Base-by-base conservation (phyloP, 2,113 vertebrate species). In the Charina bottae region DNA sequence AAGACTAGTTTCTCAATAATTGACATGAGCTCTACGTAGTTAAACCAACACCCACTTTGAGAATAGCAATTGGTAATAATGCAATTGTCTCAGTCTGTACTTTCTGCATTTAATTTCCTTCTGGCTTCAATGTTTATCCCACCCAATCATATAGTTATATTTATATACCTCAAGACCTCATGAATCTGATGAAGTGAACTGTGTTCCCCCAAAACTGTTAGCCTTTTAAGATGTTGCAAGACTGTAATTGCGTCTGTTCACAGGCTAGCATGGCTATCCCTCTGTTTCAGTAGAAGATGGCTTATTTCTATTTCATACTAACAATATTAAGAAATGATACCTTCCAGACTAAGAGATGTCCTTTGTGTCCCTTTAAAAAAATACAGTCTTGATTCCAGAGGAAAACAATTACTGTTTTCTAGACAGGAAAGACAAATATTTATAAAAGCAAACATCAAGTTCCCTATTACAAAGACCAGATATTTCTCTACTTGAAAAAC, bases 371-470 rank as follows among this genome's bases (percentile, higher is more conserved):
- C 9, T 54, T 54, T 12, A n/a, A 15, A 85, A 86, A 7, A 17
- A 68, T 55, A 28, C 59, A 54, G 46, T 68, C 62, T 54, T 53
- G 62, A 72, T 68, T 89, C 88, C 62, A 89, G 28, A 68, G 19
- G 28, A 21, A 72, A 89, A 55, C 19, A 54, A 72, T 72, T 46
- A 33, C 62, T 89, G 49, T 24, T 89, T 89, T 89, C 26, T 13
- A 72, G 62, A 89, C 62, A 89, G 62, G 53, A 72, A 89, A 72
- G 62, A 23, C 28, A 89, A 89, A 89, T 89, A 89, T 89, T 89
- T 89, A 89, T 72, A 89, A 72, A 72, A 72, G 49, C 4, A 55
- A 72, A 53, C 49, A 55, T 89, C 13, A 55, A 54, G 28, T 89
- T 89, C 49, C 53, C 62, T 33, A 23, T n/a, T 89, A 89, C 62